Base-by-base conservation (phyloP, 2,797 vertebrate species). In the Myotis daubentonii region DNA sequence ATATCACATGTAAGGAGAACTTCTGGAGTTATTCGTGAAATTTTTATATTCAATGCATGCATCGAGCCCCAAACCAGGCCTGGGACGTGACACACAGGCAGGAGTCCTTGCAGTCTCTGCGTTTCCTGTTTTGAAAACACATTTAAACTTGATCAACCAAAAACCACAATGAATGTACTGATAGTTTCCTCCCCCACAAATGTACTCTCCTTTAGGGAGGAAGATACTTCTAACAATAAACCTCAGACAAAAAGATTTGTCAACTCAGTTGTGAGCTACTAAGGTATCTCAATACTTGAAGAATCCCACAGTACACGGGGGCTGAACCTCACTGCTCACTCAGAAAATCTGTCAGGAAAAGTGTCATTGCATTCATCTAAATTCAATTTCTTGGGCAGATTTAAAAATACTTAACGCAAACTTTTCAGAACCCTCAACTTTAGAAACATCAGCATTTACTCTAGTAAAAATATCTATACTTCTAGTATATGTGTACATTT, bases 81-180 rank as follows among this genome's bases (percentile, higher is more conserved):
- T 80, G 93, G 95, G 95, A 96, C 47, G 60, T 70, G 71, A 93
- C 83, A 75, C 86, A 83, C 36, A 60, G 53, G 60, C 78, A 74
- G 89, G 93, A 85, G 86, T 95, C 93, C 86, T 96, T 36, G 20
- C 92, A 96, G 92, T 72, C 84, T 94, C 91, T 96, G 95, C 71
- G 89, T 87, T 97, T 97, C 96, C 96, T 97, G 97, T 96, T 96
- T 95, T 96, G 96, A 95, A 94, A 95, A 94, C 95, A 97, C 89
- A 90, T 84, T 97, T 90, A 96, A 76, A 96, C 92, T 92, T 92
- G 71, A 96, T 96, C 95, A 93, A 85, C 96, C 89, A 75, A 95
- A 95, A 97, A 94, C 95, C 76, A 79, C 92, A 97, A 57, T 44
- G 85, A 93, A 88, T 93, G 82, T 94, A 81, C 95, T 89, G 82